Conservation (phyloP, 1,140 invertebrate species). For the Liolophura sinensis region DNA sequence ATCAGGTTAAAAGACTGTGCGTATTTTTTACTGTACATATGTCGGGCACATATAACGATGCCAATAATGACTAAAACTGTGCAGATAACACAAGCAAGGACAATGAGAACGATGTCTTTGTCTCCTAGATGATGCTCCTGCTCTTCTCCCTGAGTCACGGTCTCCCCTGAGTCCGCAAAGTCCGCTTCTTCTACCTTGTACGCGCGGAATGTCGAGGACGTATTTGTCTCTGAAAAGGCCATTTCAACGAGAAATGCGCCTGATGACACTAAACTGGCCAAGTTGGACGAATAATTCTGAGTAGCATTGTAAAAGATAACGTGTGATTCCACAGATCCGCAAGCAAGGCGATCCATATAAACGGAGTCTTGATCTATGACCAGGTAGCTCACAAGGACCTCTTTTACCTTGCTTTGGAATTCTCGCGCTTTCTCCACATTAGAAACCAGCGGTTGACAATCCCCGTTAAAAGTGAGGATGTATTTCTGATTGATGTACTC, state of each 20-base stretch:
- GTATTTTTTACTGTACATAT: constrained; percentile 29
- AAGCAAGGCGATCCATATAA: constrained; percentile 12
- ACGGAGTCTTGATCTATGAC: constrained; percentile 9
- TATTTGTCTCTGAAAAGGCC: constrained; percentile 8
- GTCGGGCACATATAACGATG: constrained; percentile 20
- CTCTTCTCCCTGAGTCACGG: constrained; percentile 5
- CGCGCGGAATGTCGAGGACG: constrained; percentile 9
- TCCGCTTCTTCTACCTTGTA: constrained; percentile 10
- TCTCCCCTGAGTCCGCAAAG: constrained; percentile 4
- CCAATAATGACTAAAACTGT: constrained; percentile 23
- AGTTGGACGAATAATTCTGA: constrained; percentile 5
- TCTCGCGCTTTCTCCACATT: constrained; percentile 12
- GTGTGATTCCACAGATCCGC: constrained; percentile 15
- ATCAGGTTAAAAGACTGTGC: constrained; percentile 26
- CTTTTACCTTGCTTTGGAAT: constrained; percentile 13
- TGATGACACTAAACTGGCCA: constrained; percentile 1
- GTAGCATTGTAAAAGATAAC: constrained; percentile 8
- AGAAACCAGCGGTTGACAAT: constrained; percentile 15
- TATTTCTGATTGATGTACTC: neutral
- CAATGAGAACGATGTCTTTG: constrained; percentile 31
- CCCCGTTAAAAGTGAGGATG: constrained; percentile 12
- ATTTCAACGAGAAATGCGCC: constrained; percentile 2
- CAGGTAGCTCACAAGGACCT: constrained; percentile 12
- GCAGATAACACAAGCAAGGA: constrained; percentile 29
- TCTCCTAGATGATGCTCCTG: constrained; percentile 18